Evolutionary conservation across 1,140 invertebrate species (phyloP), one percentile per base, ranked within the genome.

Genomic region (Caenorhabditis latens): DNA sequence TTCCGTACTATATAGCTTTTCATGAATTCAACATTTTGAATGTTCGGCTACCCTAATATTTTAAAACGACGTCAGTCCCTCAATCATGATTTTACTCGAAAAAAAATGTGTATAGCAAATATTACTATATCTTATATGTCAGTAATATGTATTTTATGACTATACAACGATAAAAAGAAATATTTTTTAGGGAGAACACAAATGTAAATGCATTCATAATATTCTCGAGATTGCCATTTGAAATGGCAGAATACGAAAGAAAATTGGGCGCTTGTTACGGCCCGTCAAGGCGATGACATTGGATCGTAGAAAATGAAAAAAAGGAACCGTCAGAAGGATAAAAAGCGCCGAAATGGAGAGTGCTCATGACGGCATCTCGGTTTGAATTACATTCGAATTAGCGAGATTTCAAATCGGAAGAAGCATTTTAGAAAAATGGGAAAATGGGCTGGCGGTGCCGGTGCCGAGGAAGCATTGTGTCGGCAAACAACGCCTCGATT

Each of bases 381-480:
- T 53, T 79, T 79, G 71, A 79, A 79, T 79, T 79, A 50, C 71
- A 79, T 46, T n/a, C 71, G 71, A 79, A 79, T 79, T 79, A 79
- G 71, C 71, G 71, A 24, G 46, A 79, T 79, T n/a, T 7, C n/a
- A 21, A 50, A 50, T 13, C 11, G 43, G 42, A 79, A 79, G 9
- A 50, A n/a, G 19, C 71, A 50, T 79, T 79, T 79, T 50, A 48
- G 71, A 50, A 79, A 79, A 53, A 50, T 50, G 71, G 71, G 53
- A 50, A 79, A 19, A 7, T 50, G 71, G 40, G 21, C 40, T 50
- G 40, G n/a, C 14, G 46, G 71, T 24, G n/a, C 42, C 16, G 71
- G 19, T 79, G 19, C 24, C 19, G 16, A 46, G 67, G 57, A n/a
- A n/a, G 67, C 14, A 46, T 43, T 71, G 67, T 24, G 46, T 53